Conservation (phyloP, 2,888 invertebrate genomes). For the Apodemia hepburni region DNA sequence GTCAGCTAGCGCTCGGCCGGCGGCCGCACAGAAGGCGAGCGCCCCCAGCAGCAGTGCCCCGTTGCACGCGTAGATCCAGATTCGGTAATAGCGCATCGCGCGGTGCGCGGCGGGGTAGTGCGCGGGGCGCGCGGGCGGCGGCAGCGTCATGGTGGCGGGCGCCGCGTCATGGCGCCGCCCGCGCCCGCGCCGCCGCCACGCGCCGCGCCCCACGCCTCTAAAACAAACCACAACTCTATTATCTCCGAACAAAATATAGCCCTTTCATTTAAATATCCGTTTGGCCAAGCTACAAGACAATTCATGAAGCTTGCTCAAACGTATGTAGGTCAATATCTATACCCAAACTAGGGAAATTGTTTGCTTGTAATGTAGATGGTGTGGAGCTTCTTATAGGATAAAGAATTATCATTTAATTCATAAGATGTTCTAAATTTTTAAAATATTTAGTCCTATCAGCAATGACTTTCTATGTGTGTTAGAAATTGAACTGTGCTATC, state of each 20-base stretch:
- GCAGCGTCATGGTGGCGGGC: constrained; percentile 79
- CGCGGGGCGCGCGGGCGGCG: constrained; percentile 79
- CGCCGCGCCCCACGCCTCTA: constrained; percentile 79
- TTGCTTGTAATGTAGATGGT: no score
- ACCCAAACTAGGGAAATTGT: no score
- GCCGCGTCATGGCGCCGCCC: constrained; percentile 79
- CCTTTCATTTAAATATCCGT: no score
- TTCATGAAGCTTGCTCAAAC: no score
- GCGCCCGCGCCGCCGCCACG: constrained; percentile 78
- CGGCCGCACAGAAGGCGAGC: constrained; percentile 88
- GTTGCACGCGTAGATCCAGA: constrained; percentile 96
- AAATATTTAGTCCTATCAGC: no score
- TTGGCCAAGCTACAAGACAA: no score
- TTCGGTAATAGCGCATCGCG: constrained; percentile 90
- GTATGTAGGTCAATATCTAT: no score
- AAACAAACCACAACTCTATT: constrained; percentile 35
- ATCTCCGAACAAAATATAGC: background rate
- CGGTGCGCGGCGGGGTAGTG: constrained; percentile 78
- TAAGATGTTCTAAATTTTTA: no score
- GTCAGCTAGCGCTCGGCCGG: constrained; percentile 85
- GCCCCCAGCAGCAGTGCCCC: constrained; percentile 91
- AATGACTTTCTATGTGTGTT: no score
- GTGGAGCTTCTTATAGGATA: no score
- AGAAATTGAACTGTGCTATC: no score
- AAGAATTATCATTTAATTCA: no score